phyloP scores from a whole-genome alignment of 2,888 invertebrate genomes.

The Spilosoma lubricipeda region DNA sequence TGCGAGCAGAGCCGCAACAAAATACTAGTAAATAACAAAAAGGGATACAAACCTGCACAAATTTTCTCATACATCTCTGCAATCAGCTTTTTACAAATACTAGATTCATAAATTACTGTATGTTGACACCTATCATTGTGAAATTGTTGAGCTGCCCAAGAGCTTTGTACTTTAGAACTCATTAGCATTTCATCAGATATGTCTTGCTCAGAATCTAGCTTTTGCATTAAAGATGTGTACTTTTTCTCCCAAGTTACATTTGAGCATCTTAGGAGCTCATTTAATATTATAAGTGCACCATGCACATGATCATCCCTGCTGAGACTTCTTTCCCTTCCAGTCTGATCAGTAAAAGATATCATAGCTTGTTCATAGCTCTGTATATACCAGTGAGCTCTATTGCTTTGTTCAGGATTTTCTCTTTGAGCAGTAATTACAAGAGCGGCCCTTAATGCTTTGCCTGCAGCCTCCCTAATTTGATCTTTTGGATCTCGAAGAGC shows the following conservation, averaged over 20 bases:
- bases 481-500: conserved; percentile 96
- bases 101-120: conserved; percentile 89
- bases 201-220: conserved; percentile 82
- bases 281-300: conserved; percentile 95
- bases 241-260: conserved; percentile 95
- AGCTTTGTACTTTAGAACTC: conserved; percentile 78
- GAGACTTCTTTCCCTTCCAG: conserved; percentile 87
- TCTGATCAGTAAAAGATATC: conserved; percentile 90
- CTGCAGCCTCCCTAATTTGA: conserved; percentile 95
- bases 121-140: conserved; percentile 72
- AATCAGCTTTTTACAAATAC: conserved; percentile 93
- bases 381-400: conserved; percentile 95
- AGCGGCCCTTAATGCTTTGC: conserved; percentile 96
- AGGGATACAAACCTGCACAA: conserved; percentile 82
- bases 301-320: conserved; percentile 96
- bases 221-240: conserved; percentile 90
- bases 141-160: conserved; percentile 68
- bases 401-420: conserved; percentile 95
- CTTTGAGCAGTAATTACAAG: conserved; percentile 97
- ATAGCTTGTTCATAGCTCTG: conserved; percentile 96
- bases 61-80: conserved; percentile 93
- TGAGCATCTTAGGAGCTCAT: conserved; percentile 96
- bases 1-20: no score
- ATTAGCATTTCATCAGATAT: conserved; percentile 83
- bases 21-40: background rate